Base-by-base conservation (phyloP, 2,113 vertebrate species). In the Erpornis zantholeuca region DNA sequence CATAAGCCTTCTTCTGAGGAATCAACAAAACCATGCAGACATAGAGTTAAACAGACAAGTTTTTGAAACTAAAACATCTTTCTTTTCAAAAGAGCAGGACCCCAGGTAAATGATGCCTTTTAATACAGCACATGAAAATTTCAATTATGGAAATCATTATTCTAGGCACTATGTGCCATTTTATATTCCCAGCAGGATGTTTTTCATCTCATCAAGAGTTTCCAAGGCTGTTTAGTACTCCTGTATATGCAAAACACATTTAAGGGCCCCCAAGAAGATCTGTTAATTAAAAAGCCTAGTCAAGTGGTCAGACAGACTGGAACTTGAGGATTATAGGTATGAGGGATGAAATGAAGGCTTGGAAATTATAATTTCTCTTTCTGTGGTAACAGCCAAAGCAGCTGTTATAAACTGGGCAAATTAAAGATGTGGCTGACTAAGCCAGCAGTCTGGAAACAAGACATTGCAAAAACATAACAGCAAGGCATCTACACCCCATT, bases 281-380 rank as follows among this genome's bases (percentile, higher is more conserved):
- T 88, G 92, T 90, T 98, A 97, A 98, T 98, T 98, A 95, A 98
- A 98, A 97, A 96, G 81, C 86, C 93, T 96, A 92, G 95, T 97
- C 95, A 97, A 98, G 97, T 94, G 96, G 97, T 97, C 97, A 98
- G 98, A 98, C 98, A 97, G 97, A 97, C 97, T 98, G 97, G 97
- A 98, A 97, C 96, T 97, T 79, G 78, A 95, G 96, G 97, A 98
- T 98, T 98, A 98, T 98, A 98, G 97, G 97, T 98, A 95, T 96
- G 92, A 97, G 61, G 70, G 86, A 95, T 92, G 82, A 98, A 98
- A 95, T 96, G 93, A 96, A 90, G 72, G 92, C 92, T 92, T 97
- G 86, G 95, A 98, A 96, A 93, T 97, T 98, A 31, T 97, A 97
- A 98, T 98, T 98, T 98, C 92, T 97, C 17, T 94, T 95, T 97